Base-by-base conservation (phyloP, 1,140 invertebrate genomes). In the Trachymyrmex cornetzi region DNA sequence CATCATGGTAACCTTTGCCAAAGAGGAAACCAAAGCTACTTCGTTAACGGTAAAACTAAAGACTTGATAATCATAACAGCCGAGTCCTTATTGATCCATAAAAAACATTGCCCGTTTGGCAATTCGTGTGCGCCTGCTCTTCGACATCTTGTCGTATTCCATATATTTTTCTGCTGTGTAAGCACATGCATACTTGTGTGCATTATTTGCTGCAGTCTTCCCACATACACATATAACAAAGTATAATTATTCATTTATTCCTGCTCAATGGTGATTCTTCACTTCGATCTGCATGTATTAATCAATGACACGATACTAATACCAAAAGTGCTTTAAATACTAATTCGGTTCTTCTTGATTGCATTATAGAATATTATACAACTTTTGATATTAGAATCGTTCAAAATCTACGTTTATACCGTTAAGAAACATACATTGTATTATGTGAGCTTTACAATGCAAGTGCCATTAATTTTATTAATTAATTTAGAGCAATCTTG, bases 31-130 rank as follows among this genome's bases (percentile, higher is more conserved):
- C 85, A 87, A 91, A 86, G 92, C 92, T 94, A 93, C 93, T 93
- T 91, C 90, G 85, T 94, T 94, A 94, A 94, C 92, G 87, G 91
- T 91, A 92, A 92, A 94, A 94, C 89, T 69, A 85, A 88, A 90
- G 90, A 93, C 91, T 92, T 88, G 77, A 90, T 91, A 92, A 92
- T 85, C 89, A 90, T 92, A 80, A 74, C 66, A 79, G 85, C 89
- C 89, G 87, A 90, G 66, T 77, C 50, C 34, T 84, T 34, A 34
- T 69, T 87, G 3, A 67, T 89, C 19, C 24, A 27, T 80, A 59
- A 38, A 66, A 55, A 74, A 27, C 57, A 71, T 38, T 6, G 34
- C 22, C 14, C 44, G 22, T 88, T 16, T 66, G 34, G 71, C 38
- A 30, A 30, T 86, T 48, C 27, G 38, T 82, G 81, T 87, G 55